Percentiles rank a stretch among this genome's conserved stretches.
Conservation (phyloP, 1,140 invertebrate genomes). For the Chironomus tepperi region DNA sequence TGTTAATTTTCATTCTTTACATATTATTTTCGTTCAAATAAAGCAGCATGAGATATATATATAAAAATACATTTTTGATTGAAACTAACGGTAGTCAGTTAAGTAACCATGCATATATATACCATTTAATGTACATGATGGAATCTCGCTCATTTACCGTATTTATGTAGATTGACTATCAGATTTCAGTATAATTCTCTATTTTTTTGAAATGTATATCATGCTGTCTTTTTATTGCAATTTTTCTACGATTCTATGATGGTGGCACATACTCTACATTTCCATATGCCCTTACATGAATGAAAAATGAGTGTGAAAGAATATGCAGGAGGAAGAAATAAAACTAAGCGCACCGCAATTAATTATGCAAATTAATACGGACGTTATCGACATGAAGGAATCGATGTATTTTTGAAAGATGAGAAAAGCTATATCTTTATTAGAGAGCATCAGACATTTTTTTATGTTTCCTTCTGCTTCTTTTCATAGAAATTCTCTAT, state of each 20-base stretch:
- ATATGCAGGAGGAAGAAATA: not conserved
- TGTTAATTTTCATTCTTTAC: too few species aligned
- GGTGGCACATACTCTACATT: not conserved
- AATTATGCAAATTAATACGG: constrained; percentile 2
- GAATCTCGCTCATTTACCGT: not conserved
- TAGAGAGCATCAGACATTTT: too few species aligned
- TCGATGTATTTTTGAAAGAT: not conserved
- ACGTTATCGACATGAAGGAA: not conserved
- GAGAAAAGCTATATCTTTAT: too few species aligned
- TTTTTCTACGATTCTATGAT: not conserved
- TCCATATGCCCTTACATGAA: not conserved
- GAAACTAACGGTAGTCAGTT: constrained; percentile 1
- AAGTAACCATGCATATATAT: not conserved
- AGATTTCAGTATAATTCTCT: not conserved
- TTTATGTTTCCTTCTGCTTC: too few species aligned
- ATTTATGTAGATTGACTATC: not conserved
- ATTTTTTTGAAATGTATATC: not conserved
- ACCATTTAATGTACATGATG: not conserved
- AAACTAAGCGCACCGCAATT: not conserved
- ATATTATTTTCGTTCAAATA: too few species aligned
- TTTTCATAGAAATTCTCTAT: too few species aligned
- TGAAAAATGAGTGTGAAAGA: not conserved
- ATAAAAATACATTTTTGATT: not conserved
- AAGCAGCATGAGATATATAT: too few species aligned
- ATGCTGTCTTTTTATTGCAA: constrained; percentile 8